Base-by-base conservation (phyloP, 1,140 invertebrate species). In the Drosophila ananassae region DNA sequence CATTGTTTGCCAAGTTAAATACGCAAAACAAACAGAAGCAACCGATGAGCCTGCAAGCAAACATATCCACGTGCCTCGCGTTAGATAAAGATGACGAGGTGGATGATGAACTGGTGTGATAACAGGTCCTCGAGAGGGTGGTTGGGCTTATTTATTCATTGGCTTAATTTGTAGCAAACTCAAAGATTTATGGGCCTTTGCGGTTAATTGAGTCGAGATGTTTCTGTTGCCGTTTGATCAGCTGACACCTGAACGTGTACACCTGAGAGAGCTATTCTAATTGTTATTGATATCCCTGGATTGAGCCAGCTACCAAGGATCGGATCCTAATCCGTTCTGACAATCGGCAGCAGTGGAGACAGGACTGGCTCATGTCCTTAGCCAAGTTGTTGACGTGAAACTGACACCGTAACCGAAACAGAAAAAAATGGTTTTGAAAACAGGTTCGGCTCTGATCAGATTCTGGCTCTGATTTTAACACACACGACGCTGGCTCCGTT, bases 381-480 rank as follows among this genome's bases (percentile, higher is more conserved):
- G 41, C 57, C 64, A 64, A 76, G 79, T 85, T 85, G 63, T 67
- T 58, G 63, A 83, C 73, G 61, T 85, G 83, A 83, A 87, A 87
- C 72, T 54, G 73, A 76, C 34, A 68, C 73, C 56, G 37, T 22
- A 55, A 44, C 28, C 13, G 55, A 71, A 79, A 46, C 52, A 17
- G 13, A 24, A 22, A 28, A 41, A 21, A 55, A 22, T 28, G 34
- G 34, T 0, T 22, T 9, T 47, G 9, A 47, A 60, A 81, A 81
- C 79, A 52, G 77, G 80, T 83, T 83, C 51, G 44, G 34, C 54
- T 64, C 12, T 46, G 41, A 50, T 53, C 67, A 47, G 66, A 72
- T 78, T 68, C 58, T 82, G 82, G 77, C 79, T 72, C 67, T 87
- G 82, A 87, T 85, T 82, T 83, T 77, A 85, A 83, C 81, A 80